Evolutionary conservation across 1,140 invertebrate genomes (phyloP).

Genomic region (Bombus impatiens): DNA sequence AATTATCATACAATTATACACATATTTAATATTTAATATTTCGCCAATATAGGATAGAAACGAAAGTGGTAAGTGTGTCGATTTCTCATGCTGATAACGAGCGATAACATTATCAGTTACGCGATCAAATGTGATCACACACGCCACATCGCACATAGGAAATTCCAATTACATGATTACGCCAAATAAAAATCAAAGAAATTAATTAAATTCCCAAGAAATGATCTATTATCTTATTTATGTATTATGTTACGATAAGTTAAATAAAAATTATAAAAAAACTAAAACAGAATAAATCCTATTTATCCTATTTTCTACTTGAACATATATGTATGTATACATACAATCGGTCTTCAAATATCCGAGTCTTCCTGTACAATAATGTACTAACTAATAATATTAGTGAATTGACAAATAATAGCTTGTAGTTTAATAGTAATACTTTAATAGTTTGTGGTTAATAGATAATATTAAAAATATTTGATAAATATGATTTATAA

Average conservation of each 20-base stretch:
- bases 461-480: too few species aligned
- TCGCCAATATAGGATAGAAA: background rate
- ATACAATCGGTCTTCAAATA: too few species aligned
- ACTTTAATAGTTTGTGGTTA: too few species aligned
- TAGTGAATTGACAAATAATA: too few species aligned
- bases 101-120: constrained; percentile 17
- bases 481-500: too few species aligned
- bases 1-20: too few species aligned
- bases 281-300: too few species aligned
- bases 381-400: too few species aligned
- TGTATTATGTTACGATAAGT: background rate
- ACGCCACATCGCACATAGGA: background rate
- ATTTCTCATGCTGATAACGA: background rate
- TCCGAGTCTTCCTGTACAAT: too few species aligned
- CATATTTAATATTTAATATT: background rate
- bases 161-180: background rate
- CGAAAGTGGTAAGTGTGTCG: background rate
- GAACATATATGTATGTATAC: too few species aligned
- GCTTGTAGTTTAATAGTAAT: too few species aligned
- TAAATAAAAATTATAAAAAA: background rate
- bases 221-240: background rate
- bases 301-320: too few species aligned
- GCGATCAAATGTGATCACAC: background rate
- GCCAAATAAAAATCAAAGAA: background rate
- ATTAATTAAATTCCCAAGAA: background rate